Base-by-base conservation (phyloP, 2,888 invertebrate species). In the Lamproptera curius region DNA sequence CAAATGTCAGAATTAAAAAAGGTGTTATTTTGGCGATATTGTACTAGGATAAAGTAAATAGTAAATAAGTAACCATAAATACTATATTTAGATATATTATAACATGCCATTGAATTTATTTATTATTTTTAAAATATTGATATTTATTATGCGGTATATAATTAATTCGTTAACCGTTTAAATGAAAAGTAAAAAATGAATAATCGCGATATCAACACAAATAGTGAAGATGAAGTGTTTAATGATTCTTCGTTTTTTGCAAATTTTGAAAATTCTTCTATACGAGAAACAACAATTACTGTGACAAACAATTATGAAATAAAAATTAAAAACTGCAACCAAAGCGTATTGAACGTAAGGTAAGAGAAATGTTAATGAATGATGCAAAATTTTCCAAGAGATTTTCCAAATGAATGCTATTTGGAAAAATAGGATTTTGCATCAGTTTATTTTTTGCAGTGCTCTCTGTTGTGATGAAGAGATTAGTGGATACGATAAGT, bases 401-500 rank as follows among this genome's bases (percentile, higher is more conserved):
- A 20, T 5, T 20, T 3, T 5, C 20, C 6, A 20, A 20, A 20
- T 20, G 20, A 20, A 3, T 20, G n/a, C n/a, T n/a, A n/a, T 23
- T 8, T 23, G 4, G 8, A 23, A 23, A 6, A n/a, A n/a, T n/a
- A n/a, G n/a, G n/a, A 23, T 31, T 28, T 31, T 11, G 13, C 3
- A 31, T 11, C 1, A 2, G 11, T 33, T 34, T 42, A 17, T 42
- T 9, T 42, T 9, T 57, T 67, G 34, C 52, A 88, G 88, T 75
- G 85, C 87, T 13, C 56, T 88, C 16, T 84, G 87, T 53, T 86
- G 85, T 61, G 90, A 90, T 58, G 84, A 87, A 54, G 90, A 90
- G 54, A 86, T 91, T 34, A 81, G 83, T 63, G 95, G 95, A 2
- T 95, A 95, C 75, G 94, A 95, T 72, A 82, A 91, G 54, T 84